Evolutionary conservation across 2,113 vertebrate species (phyloP).

Genomic region (Lutjanus erythropterus): DNA sequence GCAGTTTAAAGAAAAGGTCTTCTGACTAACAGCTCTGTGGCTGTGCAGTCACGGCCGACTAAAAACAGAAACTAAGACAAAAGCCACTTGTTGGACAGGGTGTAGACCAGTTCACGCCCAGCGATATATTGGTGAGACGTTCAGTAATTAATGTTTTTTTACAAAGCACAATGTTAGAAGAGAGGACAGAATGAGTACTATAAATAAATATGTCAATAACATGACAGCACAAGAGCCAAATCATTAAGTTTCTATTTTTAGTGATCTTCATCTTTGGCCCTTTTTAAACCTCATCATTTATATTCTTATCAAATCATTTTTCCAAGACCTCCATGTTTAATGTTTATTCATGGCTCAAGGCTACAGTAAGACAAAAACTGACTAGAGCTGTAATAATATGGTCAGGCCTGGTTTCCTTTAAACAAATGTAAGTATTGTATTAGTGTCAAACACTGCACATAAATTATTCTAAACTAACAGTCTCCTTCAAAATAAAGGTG

Average conservation of each 20-base stretch:
- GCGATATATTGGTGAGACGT: slow-evolving; percentile 41
- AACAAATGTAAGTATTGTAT: not conserved
- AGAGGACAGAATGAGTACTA: not conserved
- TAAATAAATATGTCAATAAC: not conserved
- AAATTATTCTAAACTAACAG: not conserved
- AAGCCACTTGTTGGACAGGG: slow-evolving; percentile 57
- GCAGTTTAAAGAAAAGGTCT: slow-evolving; percentile 3
- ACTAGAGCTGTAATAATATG: not conserved
- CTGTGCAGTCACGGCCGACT: slow-evolving; percentile 37
- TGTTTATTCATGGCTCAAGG: not conserved
- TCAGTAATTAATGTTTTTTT: slow-evolving; percentile 31
- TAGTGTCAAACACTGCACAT: not conserved
- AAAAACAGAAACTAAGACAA: slow-evolving; percentile 52
- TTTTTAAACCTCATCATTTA: not conserved
- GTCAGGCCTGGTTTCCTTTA: not conserved
- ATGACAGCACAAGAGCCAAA: not conserved
- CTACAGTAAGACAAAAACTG: not conserved
- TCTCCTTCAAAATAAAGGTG: slow-evolving; percentile 21
- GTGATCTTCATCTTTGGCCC: not conserved
- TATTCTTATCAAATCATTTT: not conserved
- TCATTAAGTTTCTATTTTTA: not conserved
- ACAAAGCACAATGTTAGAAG: not conserved
- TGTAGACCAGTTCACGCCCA: slow-evolving; percentile 40
- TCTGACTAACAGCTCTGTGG: slow-evolving; percentile 24
- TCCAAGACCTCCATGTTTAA: not conserved